Evolutionary conservation across 2,797 vertebrate genomes (phyloP).

Genomic region (Nyctibius grandis): DNA sequence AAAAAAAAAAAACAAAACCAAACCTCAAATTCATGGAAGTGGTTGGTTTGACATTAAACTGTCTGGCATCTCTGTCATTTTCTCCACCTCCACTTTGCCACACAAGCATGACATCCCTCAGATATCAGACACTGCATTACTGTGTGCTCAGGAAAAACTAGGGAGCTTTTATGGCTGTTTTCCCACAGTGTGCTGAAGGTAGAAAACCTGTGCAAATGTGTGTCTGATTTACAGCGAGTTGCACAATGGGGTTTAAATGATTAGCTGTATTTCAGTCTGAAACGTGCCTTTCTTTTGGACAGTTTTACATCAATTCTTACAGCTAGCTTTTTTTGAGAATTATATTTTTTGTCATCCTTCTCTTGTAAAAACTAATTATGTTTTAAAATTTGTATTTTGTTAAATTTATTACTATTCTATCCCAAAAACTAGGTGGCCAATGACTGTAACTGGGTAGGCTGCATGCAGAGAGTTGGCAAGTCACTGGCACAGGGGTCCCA

Average conservation of each 20-base stretch:
- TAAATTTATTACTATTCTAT: neutral
- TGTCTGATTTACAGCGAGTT: neutral
- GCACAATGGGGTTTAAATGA: neutral
- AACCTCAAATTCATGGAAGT: neutral
- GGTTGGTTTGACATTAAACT: neutral
- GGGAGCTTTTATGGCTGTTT: neutral
- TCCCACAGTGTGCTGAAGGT: neutral
- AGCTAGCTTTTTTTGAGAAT: neutral
- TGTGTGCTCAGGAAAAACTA: neutral
- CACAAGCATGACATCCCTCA: neutral
- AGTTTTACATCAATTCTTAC: neutral
- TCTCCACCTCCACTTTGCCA: neutral
- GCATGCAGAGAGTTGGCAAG: neutral
- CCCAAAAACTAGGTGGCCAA: neutral
- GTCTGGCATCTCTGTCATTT: neutral
- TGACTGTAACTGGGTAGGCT: neutral
- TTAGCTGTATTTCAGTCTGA: neutral
- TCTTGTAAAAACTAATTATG: neutral
- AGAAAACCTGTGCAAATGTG: neutral
- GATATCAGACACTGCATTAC: accelerated
- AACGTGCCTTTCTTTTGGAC: neutral
- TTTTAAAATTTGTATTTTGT: neutral
- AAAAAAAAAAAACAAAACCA: too few relatives aligned
- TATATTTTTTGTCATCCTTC: neutral
- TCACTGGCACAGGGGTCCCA: neutral